These are phyloP conservation scores for Limanda limanda DNA, from an alignment of 2,113 vertebrate species.

Conservation along the genomic window DNA sequence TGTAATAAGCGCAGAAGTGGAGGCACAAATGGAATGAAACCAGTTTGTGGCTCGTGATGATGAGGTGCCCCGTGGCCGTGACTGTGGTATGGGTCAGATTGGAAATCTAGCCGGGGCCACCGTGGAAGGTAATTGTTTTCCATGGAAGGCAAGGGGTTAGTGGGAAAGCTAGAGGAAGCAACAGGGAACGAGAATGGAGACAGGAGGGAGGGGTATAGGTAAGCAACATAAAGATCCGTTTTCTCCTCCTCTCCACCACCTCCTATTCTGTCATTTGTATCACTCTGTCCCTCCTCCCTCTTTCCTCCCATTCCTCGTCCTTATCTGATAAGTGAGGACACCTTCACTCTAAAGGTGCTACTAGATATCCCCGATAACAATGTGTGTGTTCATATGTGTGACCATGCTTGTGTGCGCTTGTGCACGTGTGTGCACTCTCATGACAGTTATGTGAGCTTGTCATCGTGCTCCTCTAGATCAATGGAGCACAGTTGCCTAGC, in stretches of 20 bases:
- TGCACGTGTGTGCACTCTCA: constrained; percentile 56
- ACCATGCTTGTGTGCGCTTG: constrained; percentile 27
- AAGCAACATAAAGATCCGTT: constrained; percentile 53
- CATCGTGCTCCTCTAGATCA: constrained; percentile 79
- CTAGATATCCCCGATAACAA: constrained; percentile 63
- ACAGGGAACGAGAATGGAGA: constrained; percentile 48
- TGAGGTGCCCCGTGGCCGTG: constrained; percentile 62
- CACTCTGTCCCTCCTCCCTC: constrained; percentile 55
- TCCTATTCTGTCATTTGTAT: constrained; percentile 58
- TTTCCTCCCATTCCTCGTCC: constrained; percentile 62
- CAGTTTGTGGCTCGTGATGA: constrained; percentile 42
- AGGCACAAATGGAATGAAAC: constrained; percentile 56
- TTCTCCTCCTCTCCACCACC: constrained; percentile 43
- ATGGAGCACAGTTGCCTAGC: constrained; percentile 83
- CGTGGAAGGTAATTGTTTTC: constrained; percentile 73
- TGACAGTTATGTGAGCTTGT: constrained; percentile 82
- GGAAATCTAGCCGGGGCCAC: constrained; percentile 57
- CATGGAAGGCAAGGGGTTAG: constrained; percentile 61
- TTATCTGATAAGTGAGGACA: constrained; percentile 64
- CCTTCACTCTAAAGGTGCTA: constrained; percentile 66
- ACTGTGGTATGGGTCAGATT: constrained; percentile 67
- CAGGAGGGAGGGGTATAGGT: constrained; percentile 25
- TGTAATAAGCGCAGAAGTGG: constrained; percentile 36
- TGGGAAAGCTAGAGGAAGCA: constrained; percentile 39
- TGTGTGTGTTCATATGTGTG: constrained; percentile 47